These are phyloP conservation scores for Drosophila kepulauana DNA, from an alignment of 1,140 invertebrate genomes.

Conservation along the genomic window DNA sequence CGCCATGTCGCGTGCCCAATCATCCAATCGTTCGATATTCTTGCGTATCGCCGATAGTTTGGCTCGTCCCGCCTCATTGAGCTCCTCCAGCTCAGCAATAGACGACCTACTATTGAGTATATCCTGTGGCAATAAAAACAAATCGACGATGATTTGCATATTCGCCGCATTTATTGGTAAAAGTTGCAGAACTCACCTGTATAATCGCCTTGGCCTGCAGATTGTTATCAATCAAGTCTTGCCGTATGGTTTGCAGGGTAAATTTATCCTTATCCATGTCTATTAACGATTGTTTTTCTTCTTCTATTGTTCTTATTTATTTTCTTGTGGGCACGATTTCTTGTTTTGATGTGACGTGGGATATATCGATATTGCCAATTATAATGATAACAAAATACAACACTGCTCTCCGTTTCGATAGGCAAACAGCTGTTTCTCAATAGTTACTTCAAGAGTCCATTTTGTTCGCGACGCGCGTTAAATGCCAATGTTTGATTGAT, in stretches of 20 bases:
- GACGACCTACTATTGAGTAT: constrained; percentile 89
- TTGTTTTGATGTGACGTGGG: constrained; percentile 51
- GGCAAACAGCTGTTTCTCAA: constrained; percentile 15
- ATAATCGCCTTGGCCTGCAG: constrained; percentile 91
- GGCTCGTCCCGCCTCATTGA: constrained; percentile 90
- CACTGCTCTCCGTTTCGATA: not conserved
- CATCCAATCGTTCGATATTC: constrained; percentile 89
- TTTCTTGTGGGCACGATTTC: constrained; percentile 9
- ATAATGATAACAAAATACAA: not conserved
- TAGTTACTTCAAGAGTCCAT: not conserved
- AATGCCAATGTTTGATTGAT: not conserved
- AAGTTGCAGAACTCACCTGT: constrained; percentile 87
- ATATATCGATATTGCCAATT: constrained; percentile 30
- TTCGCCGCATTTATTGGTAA: not conserved
- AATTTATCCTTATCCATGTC: constrained; percentile 75
- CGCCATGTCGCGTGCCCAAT: constrained; percentile 88
- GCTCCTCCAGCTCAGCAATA: constrained; percentile 88
- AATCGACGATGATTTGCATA: constrained; percentile 12
- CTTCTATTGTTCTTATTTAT: constrained; percentile 10
- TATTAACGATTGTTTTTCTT: constrained; percentile 9
- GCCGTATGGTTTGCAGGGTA: constrained; percentile 79
- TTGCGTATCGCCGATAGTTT: constrained; percentile 89
- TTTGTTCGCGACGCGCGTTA: not conserved
- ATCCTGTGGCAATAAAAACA: constrained; percentile 86
- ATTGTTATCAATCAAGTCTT: constrained; percentile 90